Conservation (phyloP, 2,113 vertebrate genomes). For the Pteruthius melanotis region DNA sequence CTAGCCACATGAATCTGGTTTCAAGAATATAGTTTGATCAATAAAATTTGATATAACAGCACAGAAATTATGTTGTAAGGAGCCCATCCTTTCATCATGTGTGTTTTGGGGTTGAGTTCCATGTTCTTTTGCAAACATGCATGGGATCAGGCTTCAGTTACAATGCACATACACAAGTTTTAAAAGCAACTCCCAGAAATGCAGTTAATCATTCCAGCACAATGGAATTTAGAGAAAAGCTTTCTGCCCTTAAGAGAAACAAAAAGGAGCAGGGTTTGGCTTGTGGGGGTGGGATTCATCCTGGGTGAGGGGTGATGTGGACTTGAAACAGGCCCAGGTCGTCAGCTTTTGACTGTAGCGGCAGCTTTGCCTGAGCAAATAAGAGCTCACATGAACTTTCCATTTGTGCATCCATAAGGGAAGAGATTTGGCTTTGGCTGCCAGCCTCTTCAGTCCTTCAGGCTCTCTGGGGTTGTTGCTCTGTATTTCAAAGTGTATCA, state of each 20-base stretch:
- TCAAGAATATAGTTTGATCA: not conserved
- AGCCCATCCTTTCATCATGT: not conserved
- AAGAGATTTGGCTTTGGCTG: not conserved
- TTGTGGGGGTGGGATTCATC: not conserved
- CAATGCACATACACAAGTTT: not conserved
- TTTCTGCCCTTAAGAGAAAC: not conserved
- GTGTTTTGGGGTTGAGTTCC: not conserved
- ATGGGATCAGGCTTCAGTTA: not conserved
- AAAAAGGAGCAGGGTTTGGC: not conserved
- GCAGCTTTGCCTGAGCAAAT: not conserved
- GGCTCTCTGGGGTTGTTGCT: not conserved
- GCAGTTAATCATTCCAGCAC: not conserved
- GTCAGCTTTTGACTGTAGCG: not conserved
- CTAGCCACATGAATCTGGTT: not conserved
- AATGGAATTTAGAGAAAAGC: not conserved
- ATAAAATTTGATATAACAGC: not conserved
- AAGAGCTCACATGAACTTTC: not conserved
- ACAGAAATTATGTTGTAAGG: not conserved
- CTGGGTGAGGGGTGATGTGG: not conserved
- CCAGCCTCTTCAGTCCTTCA: not conserved
- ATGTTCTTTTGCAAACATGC: not conserved
- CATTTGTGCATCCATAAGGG: not conserved
- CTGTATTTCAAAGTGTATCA: not conserved
- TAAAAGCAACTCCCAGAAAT: not conserved
- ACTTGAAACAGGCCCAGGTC: not conserved